phyloP scores from a whole-genome alignment of 2,113 vertebrate genomes.

The Cichladusa arquata region DNA sequence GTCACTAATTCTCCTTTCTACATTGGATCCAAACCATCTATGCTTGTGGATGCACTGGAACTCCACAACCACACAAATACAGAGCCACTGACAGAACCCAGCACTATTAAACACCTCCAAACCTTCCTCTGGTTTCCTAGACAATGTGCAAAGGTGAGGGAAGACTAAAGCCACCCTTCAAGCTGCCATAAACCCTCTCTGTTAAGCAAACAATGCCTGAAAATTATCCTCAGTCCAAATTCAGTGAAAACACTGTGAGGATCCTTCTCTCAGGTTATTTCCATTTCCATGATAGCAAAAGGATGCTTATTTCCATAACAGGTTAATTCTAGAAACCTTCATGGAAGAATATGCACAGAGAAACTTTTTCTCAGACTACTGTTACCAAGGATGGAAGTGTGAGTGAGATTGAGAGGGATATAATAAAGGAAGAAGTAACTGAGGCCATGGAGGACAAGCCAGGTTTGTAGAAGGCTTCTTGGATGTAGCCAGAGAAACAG shows the following conservation, averaged over 20 bases:
- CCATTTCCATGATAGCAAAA: neutral
- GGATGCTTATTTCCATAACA: neutral
- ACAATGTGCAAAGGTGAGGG: neutral
- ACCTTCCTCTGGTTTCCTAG: neutral
- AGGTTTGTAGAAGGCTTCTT: neutral
- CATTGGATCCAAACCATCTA: neutral
- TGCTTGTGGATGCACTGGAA: fast-evolving
- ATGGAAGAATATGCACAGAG: neutral
- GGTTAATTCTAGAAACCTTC: neutral
- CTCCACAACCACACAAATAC: neutral
- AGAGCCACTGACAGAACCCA: neutral
- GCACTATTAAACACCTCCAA: neutral
- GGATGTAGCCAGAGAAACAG: neutral
- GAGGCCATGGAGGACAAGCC: neutral
- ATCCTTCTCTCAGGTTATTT: neutral
- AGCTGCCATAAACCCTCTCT: neutral
- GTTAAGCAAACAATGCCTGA: neutral
- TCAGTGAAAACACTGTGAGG: neutral
- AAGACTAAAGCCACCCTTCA: neutral
- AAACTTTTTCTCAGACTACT: neutral
- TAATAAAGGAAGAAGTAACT: neutral
- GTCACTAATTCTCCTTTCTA: neutral
- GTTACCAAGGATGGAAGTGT: neutral
- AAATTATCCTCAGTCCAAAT: neutral
- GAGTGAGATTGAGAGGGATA: neutral